phyloP scores from a whole-genome alignment of 2,797 vertebrate genomes.

The Siniperca scherzeri region DNA sequence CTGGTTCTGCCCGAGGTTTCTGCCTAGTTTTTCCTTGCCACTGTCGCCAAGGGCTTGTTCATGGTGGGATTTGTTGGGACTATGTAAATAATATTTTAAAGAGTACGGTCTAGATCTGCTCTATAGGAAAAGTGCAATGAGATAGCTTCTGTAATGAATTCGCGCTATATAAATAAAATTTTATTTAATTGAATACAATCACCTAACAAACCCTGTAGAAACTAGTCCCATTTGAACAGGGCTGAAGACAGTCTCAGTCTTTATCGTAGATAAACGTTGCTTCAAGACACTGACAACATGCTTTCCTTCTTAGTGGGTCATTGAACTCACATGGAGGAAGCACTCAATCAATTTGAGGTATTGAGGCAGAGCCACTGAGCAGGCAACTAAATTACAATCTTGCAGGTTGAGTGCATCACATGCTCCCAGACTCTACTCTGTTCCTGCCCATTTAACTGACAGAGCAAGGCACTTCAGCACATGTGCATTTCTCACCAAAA shows the following conservation, averaged over 20 bases:
- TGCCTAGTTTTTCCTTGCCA: no score
- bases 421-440: constrained; percentile 48
- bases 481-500: constrained; percentile 29
- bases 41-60: no score
- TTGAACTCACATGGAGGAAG: constrained; percentile 54
- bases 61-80: no score
- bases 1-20: no score
- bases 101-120: no score
- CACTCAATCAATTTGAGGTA: constrained; percentile 69
- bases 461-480: constrained; percentile 14
- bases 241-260: background rate
- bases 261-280: constrained; percentile 2
- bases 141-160: no score
- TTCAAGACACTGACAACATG: constrained; percentile 39
- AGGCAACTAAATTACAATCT: constrained; percentile 69
- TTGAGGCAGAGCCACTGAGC: constrained; percentile 58
- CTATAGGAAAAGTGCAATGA: no score
- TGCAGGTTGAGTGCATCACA: constrained; percentile 67
- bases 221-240: background rate
- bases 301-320: constrained; percentile 40
- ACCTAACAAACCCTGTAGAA: background rate
- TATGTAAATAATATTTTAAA: no score
- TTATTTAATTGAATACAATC: no score
- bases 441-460: constrained; percentile 68
- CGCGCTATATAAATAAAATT: no score